Conservation (phyloP, 1,140 invertebrate species). For the Amphibalanus amphitrite region DNA sequence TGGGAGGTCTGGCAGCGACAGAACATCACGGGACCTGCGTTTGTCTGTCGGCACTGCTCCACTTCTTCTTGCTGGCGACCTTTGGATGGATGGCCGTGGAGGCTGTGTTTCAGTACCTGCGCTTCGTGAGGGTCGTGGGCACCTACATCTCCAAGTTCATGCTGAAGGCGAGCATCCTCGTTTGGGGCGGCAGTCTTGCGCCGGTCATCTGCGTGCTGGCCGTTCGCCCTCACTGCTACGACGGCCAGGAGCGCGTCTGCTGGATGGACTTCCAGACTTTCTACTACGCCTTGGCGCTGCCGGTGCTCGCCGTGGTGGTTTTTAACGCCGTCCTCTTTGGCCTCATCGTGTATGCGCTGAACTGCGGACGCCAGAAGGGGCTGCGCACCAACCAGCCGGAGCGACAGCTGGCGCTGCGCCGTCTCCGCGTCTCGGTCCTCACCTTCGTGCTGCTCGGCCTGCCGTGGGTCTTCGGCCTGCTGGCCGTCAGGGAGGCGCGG, state of each 20-base stretch:
- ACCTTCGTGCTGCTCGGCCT: slow-evolving; percentile 26
- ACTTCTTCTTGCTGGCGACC: slow-evolving; percentile 30
- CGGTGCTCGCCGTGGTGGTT: slow-evolving; percentile 25
- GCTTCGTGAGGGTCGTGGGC: slow-evolving; percentile 31
- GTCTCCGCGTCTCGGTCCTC: slow-evolving; percentile 29
- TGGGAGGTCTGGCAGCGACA: slow-evolving; percentile 18
- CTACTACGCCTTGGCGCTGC: slow-evolving; percentile 28
- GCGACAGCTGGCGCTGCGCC: slow-evolving; percentile 23
- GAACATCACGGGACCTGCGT: slow-evolving; percentile 15
- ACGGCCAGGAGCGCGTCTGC: slow-evolving; percentile 19
- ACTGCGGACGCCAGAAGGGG: slow-evolving; percentile 24
- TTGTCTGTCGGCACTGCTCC: slow-evolving; percentile 25
- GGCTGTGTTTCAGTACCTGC: slow-evolving; percentile 30
- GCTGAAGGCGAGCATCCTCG: slow-evolving; percentile 26
- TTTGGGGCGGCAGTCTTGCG: slow-evolving; percentile 25
- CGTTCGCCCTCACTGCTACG: slow-evolving; percentile 17
- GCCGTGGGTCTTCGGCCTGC: slow-evolving; percentile 20
- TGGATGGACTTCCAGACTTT: slow-evolving; percentile 29
- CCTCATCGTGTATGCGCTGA: slow-evolving; percentile 25
- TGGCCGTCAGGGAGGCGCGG: slow-evolving; percentile 16
- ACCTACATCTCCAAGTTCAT: slow-evolving; percentile 28
- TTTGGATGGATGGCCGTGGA: slow-evolving; percentile 35
- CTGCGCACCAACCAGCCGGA: slow-evolving; percentile 26
- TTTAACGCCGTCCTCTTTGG: slow-evolving; percentile 28
- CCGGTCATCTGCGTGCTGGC: slow-evolving; percentile 19